These are phyloP conservation scores for Myiagra hebetior DNA, from an alignment of 2,113 vertebrate species.

Conservation along the genomic window DNA sequence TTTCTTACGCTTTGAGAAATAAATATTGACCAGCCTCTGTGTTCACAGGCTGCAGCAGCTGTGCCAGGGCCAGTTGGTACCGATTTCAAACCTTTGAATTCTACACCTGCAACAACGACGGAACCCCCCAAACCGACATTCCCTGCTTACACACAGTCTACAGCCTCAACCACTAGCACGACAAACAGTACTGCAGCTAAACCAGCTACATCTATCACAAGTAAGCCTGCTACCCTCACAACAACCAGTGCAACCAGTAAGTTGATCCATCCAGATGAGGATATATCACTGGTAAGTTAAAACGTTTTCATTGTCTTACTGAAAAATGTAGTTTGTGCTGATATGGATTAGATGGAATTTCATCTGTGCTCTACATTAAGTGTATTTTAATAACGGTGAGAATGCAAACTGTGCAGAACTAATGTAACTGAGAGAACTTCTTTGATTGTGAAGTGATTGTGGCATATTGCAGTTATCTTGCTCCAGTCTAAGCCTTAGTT, in stretches of 20 bases:
- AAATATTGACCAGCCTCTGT: constrained; percentile 41
- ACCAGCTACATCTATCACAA: constrained; percentile 91
- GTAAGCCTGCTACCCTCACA: constrained; percentile 97
- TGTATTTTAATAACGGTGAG: not conserved
- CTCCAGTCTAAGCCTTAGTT: not conserved
- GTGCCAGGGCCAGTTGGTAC: constrained; percentile 86
- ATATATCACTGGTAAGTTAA: constrained; percentile 99
- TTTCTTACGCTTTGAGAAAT: not conserved
- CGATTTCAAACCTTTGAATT: constrained; percentile 88
- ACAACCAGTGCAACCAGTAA: constrained; percentile 99
- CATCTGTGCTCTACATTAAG: not conserved
- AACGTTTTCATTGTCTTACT: not conserved
- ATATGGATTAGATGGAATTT: not conserved
- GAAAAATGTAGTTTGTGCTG: not conserved
- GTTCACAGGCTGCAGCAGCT: constrained; percentile 87
- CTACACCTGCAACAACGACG: constrained; percentile 79
- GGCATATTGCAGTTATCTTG: not conserved
- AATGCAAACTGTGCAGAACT: not conserved
- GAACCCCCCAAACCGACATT: constrained; percentile 97
- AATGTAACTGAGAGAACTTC: not conserved
- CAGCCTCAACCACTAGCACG: constrained; percentile 88
- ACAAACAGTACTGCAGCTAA: constrained; percentile 95
- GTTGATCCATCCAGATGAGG: constrained; percentile 99
- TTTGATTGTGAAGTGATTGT: not conserved
- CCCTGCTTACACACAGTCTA: constrained; percentile 96